Evolutionary conservation across 2,888 invertebrate genomes (phyloP).

Genomic region (Epicampocera succincta): DNA sequence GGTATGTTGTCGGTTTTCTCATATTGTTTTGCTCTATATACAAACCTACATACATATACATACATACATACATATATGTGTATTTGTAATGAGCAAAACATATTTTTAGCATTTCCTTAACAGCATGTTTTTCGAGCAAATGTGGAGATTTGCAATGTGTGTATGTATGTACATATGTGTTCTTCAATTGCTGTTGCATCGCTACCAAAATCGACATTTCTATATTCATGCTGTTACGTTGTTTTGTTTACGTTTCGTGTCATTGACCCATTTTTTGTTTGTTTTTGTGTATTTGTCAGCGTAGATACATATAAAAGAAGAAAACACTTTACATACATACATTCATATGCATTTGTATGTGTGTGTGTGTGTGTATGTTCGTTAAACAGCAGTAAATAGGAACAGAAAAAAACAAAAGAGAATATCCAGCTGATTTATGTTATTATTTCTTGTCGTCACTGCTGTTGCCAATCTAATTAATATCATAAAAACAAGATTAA

Average conservation of each 20-base stretch:
- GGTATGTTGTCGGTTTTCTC: not conserved
- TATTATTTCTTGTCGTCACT: slow-evolving; percentile 33
- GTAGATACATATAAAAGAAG: not conserved
- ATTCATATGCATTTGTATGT: not conserved
- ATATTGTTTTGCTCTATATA: not conserved
- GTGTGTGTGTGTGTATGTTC: not conserved
- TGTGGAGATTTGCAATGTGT: not conserved
- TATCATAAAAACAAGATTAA: slow-evolving; percentile 43
- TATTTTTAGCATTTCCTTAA: slow-evolving; percentile 45
- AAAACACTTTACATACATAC: too few species aligned
- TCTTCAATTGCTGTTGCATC: not conserved
- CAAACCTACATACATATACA: too few species aligned
- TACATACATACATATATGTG: not conserved
- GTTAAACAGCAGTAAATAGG: too few species aligned
- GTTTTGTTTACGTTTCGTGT: slow-evolving; percentile 40
- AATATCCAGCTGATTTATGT: too few species aligned
- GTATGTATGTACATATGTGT: too few species aligned
- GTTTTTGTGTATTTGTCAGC: slow-evolving; percentile 6
- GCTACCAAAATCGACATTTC: slow-evolving; percentile 7
- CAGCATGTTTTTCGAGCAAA: not conserved
- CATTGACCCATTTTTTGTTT: slow-evolving; percentile 56
- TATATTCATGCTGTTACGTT: not conserved
- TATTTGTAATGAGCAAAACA: slow-evolving; percentile 18
- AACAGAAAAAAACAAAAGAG: not conserved
- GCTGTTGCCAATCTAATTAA: slow-evolving; percentile 50